Base-by-base conservation (phyloP, 2,113 vertebrate genomes). In the Crotalus tigris region DNA sequence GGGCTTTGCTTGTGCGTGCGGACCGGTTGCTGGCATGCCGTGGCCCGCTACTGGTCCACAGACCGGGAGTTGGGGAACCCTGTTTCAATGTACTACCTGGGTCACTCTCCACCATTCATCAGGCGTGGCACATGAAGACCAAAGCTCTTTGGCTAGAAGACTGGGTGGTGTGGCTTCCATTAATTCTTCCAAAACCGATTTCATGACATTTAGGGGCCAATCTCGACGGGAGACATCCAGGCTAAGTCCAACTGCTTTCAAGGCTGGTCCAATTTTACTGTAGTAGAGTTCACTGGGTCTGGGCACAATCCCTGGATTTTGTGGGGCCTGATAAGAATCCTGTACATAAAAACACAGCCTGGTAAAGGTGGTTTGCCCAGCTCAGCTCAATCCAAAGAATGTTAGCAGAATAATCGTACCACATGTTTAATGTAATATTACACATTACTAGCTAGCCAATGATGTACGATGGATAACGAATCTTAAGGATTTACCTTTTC, bases 101-200 rank as follows among this genome's bases (percentile, higher is more conserved):
- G 99, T 99, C 94, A 99, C 98, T 96, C 99, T 98, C 99, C 99
- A 99, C 99, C 99, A 99, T 85, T 99, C 99, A 86, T 98, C 99
- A 1, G 99, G 98, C 0, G 99, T 99, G 87, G 99, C 98, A 87
- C 99, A 99, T 0, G 99, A 99, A 29, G 99, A 99, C 99, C 99
- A 99, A 21, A 99, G 98, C 95, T 99, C 99, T 96, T 99, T 99
- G 33, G 99, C 99, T 0, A 99, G 97, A 57, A 99, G 98, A 95
- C 99, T 99, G 0, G 99, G 99, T 8, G 99, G 99, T 0, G 99
- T 99, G 33, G 98, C 96, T 93, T 99, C 99, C 99, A 99, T 99
- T 64, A 99, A 96, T 85, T 99, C 99, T 91, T 99, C 98, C 88
- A 99, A 97, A 89, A 99, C 99, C 5, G 99, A 98, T 96, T 99